Conservation (phyloP, 2,888 invertebrate genomes). For the Eilema depressum region DNA sequence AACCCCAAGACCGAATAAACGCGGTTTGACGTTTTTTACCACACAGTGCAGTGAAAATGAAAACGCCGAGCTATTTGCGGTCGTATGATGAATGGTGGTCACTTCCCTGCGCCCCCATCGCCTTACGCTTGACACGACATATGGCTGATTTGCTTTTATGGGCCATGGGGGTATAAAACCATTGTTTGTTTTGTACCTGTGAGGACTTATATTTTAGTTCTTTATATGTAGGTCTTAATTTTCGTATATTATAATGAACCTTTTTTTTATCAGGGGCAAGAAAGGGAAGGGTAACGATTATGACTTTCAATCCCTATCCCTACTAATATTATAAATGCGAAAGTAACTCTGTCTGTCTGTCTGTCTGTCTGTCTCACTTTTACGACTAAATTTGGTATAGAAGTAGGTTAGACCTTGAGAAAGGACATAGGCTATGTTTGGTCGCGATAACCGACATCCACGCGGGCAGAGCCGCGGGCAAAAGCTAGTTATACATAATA, state of each 20-base stretch:
- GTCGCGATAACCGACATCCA: too few species aligned
- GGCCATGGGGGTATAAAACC: constrained; percentile 55
- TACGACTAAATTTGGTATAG: too few species aligned
- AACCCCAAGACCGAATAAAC: constrained; percentile 36
- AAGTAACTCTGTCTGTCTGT: too few species aligned
- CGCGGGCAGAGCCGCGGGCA: too few species aligned
- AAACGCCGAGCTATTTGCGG: constrained; percentile 71
- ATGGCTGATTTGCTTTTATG: constrained; percentile 73
- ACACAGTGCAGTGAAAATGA: constrained; percentile 66
- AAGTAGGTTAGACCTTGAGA: too few species aligned
- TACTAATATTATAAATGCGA: too few species aligned
- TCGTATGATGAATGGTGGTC: constrained; percentile 78
- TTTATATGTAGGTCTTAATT: constrained; percentile 3
- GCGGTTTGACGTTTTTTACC: constrained; percentile 60
- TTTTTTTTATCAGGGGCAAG: too few species aligned
- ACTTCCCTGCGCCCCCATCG: constrained; percentile 73
- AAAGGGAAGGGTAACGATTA: too few species aligned
- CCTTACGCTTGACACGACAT: constrained; percentile 72
- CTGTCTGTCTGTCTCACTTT: too few species aligned
- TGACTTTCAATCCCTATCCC: too few species aligned
- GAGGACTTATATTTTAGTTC: constrained; percentile 23
- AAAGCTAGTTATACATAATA: too few species aligned
- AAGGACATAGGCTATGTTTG: too few species aligned
- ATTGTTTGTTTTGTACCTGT: constrained; percentile 72
- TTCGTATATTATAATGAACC: not conserved